Conservation (phyloP, 1,140 invertebrate species). For the Drosophila lacertosa region DNA sequence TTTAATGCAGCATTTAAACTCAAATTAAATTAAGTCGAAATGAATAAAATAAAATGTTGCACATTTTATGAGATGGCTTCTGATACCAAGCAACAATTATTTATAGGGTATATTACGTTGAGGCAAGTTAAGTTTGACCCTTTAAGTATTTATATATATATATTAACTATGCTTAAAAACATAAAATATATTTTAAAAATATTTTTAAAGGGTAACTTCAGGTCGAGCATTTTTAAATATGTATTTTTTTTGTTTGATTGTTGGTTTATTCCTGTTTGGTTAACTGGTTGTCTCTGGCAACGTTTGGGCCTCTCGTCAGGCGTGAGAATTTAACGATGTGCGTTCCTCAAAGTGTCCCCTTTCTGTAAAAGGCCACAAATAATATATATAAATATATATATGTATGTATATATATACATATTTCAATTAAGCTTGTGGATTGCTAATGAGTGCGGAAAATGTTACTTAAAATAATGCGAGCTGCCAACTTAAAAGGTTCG, state of each 20-base stretch:
- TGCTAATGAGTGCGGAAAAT: constrained; percentile 13
- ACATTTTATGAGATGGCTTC: constrained; percentile 41
- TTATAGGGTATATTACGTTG: neutral
- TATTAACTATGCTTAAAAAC: too few relatives aligned
- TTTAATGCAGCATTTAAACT: constrained; percentile 52
- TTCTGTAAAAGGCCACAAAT: neutral
- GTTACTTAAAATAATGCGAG: neutral
- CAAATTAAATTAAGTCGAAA: constrained; percentile 35
- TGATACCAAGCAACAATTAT: neutral
- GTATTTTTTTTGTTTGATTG: constrained; percentile 23
- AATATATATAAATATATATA: neutral
- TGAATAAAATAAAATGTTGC: constrained; percentile 49
- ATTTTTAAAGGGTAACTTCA: neutral
- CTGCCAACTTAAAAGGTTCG: neutral
- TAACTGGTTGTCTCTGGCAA: constrained; percentile 52
- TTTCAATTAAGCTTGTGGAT: neutral
- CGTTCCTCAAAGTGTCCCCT: constrained; percentile 29
- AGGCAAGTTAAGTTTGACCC: neutral
- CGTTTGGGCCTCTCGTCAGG: constrained; percentile 51
- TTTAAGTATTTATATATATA: too few relatives aligned
- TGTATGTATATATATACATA: neutral
- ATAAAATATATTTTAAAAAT: too few relatives aligned
- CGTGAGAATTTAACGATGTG: constrained; percentile 75
- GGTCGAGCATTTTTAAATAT: neutral
- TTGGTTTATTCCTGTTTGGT: constrained; percentile 30